These are phyloP conservation scores for Pavo muticus DNA, from an alignment of 2,113 vertebrate genomes.

Conservation along the genomic window DNA sequence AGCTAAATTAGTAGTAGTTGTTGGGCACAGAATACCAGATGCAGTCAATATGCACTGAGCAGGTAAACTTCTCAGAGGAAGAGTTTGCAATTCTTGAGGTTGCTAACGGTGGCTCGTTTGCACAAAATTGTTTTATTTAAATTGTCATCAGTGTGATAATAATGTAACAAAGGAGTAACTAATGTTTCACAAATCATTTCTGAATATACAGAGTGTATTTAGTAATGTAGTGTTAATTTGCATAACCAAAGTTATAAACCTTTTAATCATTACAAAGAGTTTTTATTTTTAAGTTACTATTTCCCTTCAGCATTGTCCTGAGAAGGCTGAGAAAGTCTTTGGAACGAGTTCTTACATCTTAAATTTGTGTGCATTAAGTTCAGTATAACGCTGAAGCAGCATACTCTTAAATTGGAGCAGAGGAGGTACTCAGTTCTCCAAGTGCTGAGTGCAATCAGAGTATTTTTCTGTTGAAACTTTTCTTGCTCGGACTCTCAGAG, in stretches of 20 bases:
- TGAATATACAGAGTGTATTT: not conserved
- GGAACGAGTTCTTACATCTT: not conserved
- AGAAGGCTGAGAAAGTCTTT: not conserved
- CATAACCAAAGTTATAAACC: not conserved
- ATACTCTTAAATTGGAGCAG: not conserved
- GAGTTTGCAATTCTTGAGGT: not conserved
- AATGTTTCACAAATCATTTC: not conserved
- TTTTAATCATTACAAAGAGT: not conserved
- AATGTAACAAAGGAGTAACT: not conserved
- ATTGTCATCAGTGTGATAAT: not conserved
- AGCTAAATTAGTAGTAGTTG: not conserved
- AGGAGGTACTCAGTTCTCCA: not conserved
- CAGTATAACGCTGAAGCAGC: not conserved
- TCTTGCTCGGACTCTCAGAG: not conserved
- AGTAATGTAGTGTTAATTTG: not conserved
- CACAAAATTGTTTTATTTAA: not conserved
- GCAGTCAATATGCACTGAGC: not conserved
- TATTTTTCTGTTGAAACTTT: not conserved
- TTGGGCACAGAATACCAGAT: not conserved
- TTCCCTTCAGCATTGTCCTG: conserved; percentile 2
- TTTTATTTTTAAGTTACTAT: not conserved
- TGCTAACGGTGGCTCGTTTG: not conserved
- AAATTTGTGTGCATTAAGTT: not conserved
- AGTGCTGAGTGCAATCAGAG: not conserved
- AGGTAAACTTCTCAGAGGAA: not conserved